A percentile compares a stretch with the other conserved stretches of the same genome.
These are phyloP conservation scores for Chironex yamaguchii DNA, from an alignment of 30 jellyfish, hydroid and myxozoan species.

Conservation along the genomic window DNA sequence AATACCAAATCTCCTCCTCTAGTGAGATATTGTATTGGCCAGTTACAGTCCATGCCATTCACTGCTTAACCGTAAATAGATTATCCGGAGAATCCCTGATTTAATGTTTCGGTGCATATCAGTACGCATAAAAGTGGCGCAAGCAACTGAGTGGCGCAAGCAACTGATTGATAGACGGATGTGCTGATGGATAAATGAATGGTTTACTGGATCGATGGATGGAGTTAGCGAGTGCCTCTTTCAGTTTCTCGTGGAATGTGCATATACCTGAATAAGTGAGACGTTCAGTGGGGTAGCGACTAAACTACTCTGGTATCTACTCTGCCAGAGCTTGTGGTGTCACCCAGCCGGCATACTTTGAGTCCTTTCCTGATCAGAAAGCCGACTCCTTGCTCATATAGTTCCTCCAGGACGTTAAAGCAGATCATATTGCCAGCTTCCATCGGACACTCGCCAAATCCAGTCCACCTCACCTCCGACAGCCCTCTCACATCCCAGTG, in stretches of 20 bases:
- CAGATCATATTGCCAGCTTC: constrained; percentile 41
- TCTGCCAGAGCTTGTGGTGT: constrained; percentile 11
- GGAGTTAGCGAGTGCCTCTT: neutral
- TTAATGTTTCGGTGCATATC: too few species aligned
- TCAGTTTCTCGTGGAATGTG: constrained; percentile 33
- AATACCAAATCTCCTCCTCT: too few species aligned
- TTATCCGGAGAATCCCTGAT: too few species aligned
- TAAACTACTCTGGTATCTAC: constrained; percentile 2
- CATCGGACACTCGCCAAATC: constrained; percentile 18
- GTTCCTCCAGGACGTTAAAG: constrained; percentile 2
- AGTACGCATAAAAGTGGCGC: too few species aligned
- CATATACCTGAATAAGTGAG: constrained; percentile 42
- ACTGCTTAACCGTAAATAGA: too few species aligned
- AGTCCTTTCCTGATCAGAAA: neutral
- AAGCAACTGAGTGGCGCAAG: too few species aligned
- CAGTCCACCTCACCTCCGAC: constrained; percentile 37
- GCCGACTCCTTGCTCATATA: constrained; percentile 16
- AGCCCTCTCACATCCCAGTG: neutral
- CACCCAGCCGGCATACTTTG: neutral
- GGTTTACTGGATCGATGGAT: too few species aligned
- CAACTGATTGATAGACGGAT: too few species aligned
- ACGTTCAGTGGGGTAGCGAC: constrained; percentile 2
- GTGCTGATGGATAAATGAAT: too few species aligned
- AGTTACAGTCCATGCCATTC: too few species aligned
- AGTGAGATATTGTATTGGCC: too few species aligned